phyloP scores from a whole-genome alignment of 1,140 invertebrate genomes.

The Cyrtorhinus lividipennis region DNA sequence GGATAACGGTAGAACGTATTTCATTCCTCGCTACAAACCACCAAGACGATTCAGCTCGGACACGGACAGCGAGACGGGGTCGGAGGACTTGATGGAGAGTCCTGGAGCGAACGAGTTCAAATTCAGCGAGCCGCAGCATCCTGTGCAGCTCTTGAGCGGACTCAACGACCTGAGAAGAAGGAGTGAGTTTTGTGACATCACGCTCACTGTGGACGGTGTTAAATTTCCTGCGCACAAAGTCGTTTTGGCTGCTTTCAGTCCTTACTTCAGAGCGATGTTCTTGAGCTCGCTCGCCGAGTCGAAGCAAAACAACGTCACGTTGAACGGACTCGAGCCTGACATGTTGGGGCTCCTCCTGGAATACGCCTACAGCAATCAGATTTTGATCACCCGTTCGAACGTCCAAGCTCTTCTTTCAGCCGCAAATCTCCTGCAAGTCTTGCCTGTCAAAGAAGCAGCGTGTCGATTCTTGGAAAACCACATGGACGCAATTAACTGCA shows the following conservation, averaged over 20 bases:
- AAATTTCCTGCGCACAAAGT: conserved; percentile 83
- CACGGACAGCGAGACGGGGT: conserved; percentile 23
- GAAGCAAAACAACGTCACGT: conserved; percentile 30
- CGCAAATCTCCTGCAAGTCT: conserved; percentile 39
- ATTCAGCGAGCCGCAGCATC: conserved; percentile 28
- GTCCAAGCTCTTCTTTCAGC: conserved; percentile 41
- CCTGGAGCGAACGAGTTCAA: conserved; percentile 28
- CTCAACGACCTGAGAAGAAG: conserved; percentile 38
- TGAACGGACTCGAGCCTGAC: conserved; percentile 37
- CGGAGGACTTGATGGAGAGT: conserved; percentile 22
- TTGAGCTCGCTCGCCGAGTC: conserved; percentile 33
- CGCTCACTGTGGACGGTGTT: conserved; percentile 68
- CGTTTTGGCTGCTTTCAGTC: conserved; percentile 80
- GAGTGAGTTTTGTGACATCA: conserved; percentile 54
- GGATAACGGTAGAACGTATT: neutral
- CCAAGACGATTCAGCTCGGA: conserved; percentile 24
- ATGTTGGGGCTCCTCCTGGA: conserved; percentile 37
- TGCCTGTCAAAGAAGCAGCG: conserved; percentile 37
- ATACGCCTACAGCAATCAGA: conserved; percentile 40
- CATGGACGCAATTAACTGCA: conserved; percentile 39
- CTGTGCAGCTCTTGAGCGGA: conserved; percentile 33
- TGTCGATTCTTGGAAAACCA: conserved; percentile 38
- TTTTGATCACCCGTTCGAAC: conserved; percentile 37
- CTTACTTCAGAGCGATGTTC: conserved; percentile 75
- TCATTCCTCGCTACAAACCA: conserved; percentile 19